Evolutionary conservation across 2,888 invertebrate genomes (phyloP), one percentile per base, ranked within the genome.

Genomic region (Timandra comae): DNA sequence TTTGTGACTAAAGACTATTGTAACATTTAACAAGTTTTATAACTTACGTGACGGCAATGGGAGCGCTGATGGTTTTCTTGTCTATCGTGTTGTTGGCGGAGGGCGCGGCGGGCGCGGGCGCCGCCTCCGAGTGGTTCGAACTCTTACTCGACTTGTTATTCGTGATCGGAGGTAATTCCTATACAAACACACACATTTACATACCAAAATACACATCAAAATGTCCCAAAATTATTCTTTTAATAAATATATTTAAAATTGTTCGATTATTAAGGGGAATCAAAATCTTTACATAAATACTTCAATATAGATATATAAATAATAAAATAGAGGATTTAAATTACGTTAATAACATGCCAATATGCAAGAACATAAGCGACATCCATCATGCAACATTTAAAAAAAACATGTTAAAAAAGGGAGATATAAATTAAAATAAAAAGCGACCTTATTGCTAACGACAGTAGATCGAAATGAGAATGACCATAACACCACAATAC

Each of bases 11-110:
- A n/a, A n/a, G n/a, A n/a, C n/a, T n/a, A n/a, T n/a, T n/a, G n/a
- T n/a, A n/a, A n/a, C n/a, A n/a, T n/a, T n/a, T n/a, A n/a, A n/a
- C n/a, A n/a, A n/a, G n/a, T n/a, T 31, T 6, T 3, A 6, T 6
- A 26, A 77, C 82, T 76, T 33, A 85, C 86, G 86, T 86, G 52
- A 84, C 86, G 43, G 86, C 78, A 6, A 85, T 82, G n/a, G 85
- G 85, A 9, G 85, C 84, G 48, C 85, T 85, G 39, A 84, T 85
- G 27, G 56, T 79, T 50, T 84, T 86, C 68, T 86, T 85, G 53
- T 85, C 84, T 44, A 84, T 82, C 43, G 80, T 74, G 40, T 67
- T 74, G 58, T 65, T 70, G 45, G 42, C 44, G 38, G 60, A 29
- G n/a, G 54, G 45, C 8, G 54, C 38, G 27, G 53, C 42, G 9